phyloP scores from a whole-genome alignment of 2,797 vertebrate species.

The Semaprochilodus insignis region DNA sequence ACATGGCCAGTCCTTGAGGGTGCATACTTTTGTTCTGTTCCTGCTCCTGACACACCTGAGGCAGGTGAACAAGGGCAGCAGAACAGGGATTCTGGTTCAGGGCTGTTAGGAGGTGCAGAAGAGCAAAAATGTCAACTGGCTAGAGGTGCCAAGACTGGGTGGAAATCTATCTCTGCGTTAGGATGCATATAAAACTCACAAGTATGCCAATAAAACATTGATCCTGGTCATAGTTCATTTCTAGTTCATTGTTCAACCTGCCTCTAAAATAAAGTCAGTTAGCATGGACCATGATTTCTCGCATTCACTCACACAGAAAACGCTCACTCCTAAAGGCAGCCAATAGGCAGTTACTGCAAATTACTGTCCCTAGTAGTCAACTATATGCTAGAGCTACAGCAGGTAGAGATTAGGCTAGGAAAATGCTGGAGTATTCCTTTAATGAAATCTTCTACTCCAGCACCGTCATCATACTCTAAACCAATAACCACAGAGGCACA shows the following conservation, averaged over 20 bases:
- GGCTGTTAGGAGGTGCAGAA: not conserved
- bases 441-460: not conserved
- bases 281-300: not conserved
- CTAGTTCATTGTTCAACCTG: too few species aligned
- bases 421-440: not conserved
- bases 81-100: not conserved
- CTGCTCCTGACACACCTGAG: not conserved
- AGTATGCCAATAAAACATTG: not conserved
- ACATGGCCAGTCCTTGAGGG: not conserved
- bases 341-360: too few species aligned
- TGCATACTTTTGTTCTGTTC: not conserved
- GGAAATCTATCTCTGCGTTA: not conserved
- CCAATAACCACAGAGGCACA: not conserved
- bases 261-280: too few species aligned
- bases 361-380: not conserved
- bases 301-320: too few species aligned
- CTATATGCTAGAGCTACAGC: not conserved
- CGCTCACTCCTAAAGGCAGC: not conserved
- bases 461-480: too few species aligned
- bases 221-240: not conserved
- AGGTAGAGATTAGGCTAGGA: not conserved
- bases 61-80: not conserved
- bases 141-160: not conserved
- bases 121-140: not conserved
- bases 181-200: not conserved